phyloP scores from a whole-genome alignment of 2,113 vertebrate genomes.

The Equus przewalskii region DNA sequence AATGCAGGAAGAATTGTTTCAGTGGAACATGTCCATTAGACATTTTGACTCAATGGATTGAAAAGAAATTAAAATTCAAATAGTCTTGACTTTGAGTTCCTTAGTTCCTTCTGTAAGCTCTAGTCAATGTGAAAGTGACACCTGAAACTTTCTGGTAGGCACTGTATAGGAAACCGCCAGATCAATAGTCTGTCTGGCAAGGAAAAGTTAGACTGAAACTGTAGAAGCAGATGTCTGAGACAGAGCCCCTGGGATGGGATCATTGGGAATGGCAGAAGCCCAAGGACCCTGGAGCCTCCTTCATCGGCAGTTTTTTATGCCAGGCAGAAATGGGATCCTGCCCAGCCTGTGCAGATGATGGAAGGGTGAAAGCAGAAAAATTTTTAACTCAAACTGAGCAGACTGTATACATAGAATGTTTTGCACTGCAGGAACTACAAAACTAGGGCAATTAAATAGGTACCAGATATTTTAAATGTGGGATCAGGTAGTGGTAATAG shows the following conservation, averaged over 20 bases:
- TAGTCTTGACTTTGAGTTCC: background rate
- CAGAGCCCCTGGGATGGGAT: background rate
- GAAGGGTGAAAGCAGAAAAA: background rate
- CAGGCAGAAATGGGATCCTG: background rate
- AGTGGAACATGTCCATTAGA: background rate
- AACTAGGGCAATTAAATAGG: background rate
- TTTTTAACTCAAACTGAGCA: background rate
- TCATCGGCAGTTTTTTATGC: background rate
- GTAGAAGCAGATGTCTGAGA: slow-evolving; percentile 29
- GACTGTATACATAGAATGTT: background rate
- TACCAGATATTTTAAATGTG: background rate
- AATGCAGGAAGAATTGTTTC: background rate
- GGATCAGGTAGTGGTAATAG: background rate
- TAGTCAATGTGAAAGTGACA: background rate
- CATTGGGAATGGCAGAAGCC: background rate
- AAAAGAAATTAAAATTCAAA: slow-evolving; percentile 51
- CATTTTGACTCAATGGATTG: slow-evolving; percentile 15
- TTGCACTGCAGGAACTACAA: background rate
- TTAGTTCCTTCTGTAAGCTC: background rate
- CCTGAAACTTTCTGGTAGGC: background rate
- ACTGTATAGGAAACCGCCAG: background rate
- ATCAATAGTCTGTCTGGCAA: slow-evolving; percentile 47
- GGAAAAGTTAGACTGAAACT: slow-evolving; percentile 11
- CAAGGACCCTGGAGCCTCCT: background rate
- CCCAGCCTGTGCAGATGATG: background rate